phyloP scores from a whole-genome alignment of 1,140 invertebrate species.

The Gerris buenoi region DNA sequence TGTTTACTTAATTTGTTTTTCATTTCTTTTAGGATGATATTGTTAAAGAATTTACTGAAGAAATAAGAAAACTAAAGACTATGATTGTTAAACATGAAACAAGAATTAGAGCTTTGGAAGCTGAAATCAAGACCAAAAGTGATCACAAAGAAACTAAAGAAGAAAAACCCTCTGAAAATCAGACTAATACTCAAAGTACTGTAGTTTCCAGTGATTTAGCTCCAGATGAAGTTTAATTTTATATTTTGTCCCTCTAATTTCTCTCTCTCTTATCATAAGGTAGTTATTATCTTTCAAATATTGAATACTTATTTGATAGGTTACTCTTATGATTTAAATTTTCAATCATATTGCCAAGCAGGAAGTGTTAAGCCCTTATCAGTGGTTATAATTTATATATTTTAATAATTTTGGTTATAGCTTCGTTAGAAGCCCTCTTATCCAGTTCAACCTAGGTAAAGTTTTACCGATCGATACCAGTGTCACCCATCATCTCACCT shows the following conservation, averaged over 20 bases:
- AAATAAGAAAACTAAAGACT: conserved; percentile 79
- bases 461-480: no score
- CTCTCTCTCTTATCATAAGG: no score
- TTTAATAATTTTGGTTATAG: neutral
- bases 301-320: no score
- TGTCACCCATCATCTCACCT: no score
- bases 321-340: neutral
- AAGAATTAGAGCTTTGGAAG: conserved; percentile 58
- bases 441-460: no score
- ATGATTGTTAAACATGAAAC: conserved; percentile 91
- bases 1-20: neutral
- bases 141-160: conserved; percentile 7
- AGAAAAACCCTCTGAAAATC: neutral
- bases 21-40: conserved; percentile 38
- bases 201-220: conserved; percentile 15
- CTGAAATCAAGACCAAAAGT: conserved; percentile 23
- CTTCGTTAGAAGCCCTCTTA: neutral
- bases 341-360: neutral
- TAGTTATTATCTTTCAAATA: no score
- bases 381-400: neutral
- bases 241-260: neutral
- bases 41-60: conserved; percentile 66
- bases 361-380: neutral
- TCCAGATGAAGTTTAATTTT: conserved; percentile 23
- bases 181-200: conserved; percentile 5